Base-by-base conservation (phyloP, 2,888 invertebrate species). In the Synergus laeviventris region DNA sequence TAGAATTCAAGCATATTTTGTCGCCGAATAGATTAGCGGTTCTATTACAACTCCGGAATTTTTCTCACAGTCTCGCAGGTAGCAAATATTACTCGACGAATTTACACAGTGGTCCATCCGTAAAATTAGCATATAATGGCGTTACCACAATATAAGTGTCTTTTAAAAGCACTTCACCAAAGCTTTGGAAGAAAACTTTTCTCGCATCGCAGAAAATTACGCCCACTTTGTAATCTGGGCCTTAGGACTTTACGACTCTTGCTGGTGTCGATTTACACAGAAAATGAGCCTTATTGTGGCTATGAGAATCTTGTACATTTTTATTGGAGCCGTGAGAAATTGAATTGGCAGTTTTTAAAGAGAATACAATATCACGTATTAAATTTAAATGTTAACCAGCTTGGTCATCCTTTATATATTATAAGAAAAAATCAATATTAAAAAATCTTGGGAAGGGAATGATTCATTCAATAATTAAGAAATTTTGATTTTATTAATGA, bases 91-190 rank as follows among this genome's bases (percentile, higher is more conserved):
- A 76, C 80, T 74, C 77, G 73, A 79, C 78, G 81, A 83, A 84
- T 84, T 84, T 83, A 83, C 83, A 81, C 82, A 82, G 81, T 78
- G 81, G 81, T 76, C 81, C 83, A 84, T 86, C 84, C 84, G 84
- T 84, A 81, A 85, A 84, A 86, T 87, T 86, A 86, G 83, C 86
- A 87, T 87, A 87, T 85, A 87, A 87, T 84, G 84, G 84, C 84
- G 82, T 82, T 83, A 84, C 81, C 79, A 83, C 39, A 3, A 18
- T 64, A 39, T 39, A 64, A 39, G 39, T 39, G 1, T 36, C 61
- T 64, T 64, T 64, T 39, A 3, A 64, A 39, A 39, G 62, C 18
- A 64, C 39, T n/a, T 39, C 18, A 39, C 38, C 21, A 64, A 18
- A 39, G 64, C 39, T 64, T 64, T 42, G 14, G 18, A 64, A 64